phyloP scores from a whole-genome alignment of 2,888 invertebrate species.

The Drosophila kambysellisi region DNA sequence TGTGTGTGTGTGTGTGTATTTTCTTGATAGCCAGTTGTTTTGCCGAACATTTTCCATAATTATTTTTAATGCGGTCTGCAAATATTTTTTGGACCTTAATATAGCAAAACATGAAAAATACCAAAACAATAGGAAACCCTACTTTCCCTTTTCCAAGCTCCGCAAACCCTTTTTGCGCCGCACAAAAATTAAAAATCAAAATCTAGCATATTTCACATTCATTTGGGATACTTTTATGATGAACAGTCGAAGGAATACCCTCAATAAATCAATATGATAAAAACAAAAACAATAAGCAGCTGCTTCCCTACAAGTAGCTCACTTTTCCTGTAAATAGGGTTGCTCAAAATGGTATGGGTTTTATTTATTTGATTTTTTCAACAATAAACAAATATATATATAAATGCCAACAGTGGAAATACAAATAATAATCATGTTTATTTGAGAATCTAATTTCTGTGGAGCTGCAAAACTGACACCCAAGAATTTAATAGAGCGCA shows the following conservation, averaged over 20 bases:
- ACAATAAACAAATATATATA: neutral
- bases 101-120: slow-evolving; percentile 24
- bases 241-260: neutral
- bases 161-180: neutral
- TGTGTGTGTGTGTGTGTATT: neutral
- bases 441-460: neutral
- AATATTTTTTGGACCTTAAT: slow-evolving; percentile 41
- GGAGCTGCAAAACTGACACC: neutral
- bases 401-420: neutral
- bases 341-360: neutral
- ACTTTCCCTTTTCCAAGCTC: neutral
- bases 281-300: neutral
- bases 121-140: slow-evolving; percentile 13
- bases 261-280: neutral
- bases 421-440: neutral
- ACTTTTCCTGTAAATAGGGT: neutral
- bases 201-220: neutral
- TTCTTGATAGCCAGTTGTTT: slow-evolving; percentile 26
- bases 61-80: slow-evolving; percentile 69
- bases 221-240: neutral
- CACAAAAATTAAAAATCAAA: neutral
- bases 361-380: neutral
- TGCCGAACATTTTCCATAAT: slow-evolving; percentile 65
- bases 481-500: neutral
- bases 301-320: neutral